phyloP scores from a whole-genome alignment of 2,888 invertebrate species.

The Frankliniella fusca region DNA sequence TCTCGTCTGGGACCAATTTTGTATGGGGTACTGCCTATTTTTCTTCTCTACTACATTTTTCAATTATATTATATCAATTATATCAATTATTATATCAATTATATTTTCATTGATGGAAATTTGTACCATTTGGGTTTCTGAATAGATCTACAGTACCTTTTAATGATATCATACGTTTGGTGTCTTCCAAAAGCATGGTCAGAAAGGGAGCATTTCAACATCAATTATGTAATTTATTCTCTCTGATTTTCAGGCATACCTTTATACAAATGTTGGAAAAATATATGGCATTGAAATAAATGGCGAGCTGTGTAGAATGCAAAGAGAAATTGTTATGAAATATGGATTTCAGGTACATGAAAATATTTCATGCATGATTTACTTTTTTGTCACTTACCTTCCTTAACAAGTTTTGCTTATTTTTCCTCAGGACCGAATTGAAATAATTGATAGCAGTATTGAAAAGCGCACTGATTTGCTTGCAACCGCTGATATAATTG shows the following conservation, averaged over 20 bases:
- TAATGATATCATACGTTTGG: too few species aligned
- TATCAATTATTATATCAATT: too few species aligned
- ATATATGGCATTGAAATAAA: constrained; percentile 52
- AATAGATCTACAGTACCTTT: too few species aligned
- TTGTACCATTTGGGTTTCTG: too few species aligned
- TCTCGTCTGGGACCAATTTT: constrained; percentile 51
- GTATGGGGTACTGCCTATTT: constrained; percentile 46
- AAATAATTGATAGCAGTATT: constrained; percentile 58
- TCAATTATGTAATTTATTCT: not conserved
- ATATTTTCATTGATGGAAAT: not conserved
- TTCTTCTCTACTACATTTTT: not conserved
- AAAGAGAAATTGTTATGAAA: constrained; percentile 46
- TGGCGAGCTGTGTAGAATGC: constrained; percentile 48
- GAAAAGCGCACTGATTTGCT: constrained; percentile 55
- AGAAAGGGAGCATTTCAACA: not conserved
- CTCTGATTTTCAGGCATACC: constrained; percentile 43
- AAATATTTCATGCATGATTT: not conserved
- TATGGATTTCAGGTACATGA: constrained; percentile 34
- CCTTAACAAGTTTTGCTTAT: not conserved
- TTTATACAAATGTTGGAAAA: constrained; percentile 44
- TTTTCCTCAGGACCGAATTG: constrained; percentile 47
- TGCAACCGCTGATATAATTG: constrained; percentile 55
- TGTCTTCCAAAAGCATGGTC: too few species aligned
- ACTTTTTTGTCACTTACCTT: not conserved
- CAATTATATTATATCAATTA: too few species aligned